Percentiles rank a stretch among this genome's conserved stretches.
Evolutionary conservation across 2,113 vertebrate species (phyloP).

Genomic region (Xenopus borealis): DNA sequence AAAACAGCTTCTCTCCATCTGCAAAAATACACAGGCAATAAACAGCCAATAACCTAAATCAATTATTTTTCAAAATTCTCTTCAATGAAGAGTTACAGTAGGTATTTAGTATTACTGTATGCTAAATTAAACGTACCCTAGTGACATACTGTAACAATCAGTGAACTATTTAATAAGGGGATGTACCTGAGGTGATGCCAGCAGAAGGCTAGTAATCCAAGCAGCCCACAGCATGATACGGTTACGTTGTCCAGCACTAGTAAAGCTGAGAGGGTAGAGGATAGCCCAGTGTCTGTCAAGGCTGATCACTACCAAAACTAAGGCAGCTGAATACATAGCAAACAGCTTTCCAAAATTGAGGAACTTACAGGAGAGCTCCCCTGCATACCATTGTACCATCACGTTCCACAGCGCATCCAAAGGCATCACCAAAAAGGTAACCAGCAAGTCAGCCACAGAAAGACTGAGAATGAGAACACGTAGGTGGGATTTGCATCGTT

Average conservation of each 20-base stretch:
- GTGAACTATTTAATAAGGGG: background rate
- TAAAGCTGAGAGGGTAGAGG: conserved; percentile 71
- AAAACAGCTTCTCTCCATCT: no score
- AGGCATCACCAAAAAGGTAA: conserved; percentile 76
- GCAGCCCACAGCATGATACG: conserved; percentile 69
- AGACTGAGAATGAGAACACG: conserved; percentile 72
- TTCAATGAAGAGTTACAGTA: no score
- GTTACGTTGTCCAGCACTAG: conserved; percentile 65
- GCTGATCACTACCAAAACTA: conserved; percentile 82
- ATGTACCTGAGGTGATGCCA: conserved; percentile 76
- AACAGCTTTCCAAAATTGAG: conserved; percentile 82
- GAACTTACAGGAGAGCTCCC: conserved; percentile 69
- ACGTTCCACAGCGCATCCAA: conserved; percentile 74
- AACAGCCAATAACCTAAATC: no score
- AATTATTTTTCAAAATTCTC: no score
- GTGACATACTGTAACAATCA: no score
- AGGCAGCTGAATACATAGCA: conserved; percentile 75
- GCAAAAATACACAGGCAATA: no score
- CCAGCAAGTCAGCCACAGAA: conserved; percentile 69
- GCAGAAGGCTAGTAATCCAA: conserved; percentile 65
- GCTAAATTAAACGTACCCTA: no score
- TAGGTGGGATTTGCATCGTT: conserved; percentile 67
- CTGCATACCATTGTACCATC: conserved; percentile 79
- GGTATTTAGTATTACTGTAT: no score
- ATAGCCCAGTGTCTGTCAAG: conserved; percentile 73